Evolutionary conservation across 1,140 invertebrate genomes (phyloP), one percentile per base, ranked within the genome.

Genomic region (Pogonus chalceus): DNA sequence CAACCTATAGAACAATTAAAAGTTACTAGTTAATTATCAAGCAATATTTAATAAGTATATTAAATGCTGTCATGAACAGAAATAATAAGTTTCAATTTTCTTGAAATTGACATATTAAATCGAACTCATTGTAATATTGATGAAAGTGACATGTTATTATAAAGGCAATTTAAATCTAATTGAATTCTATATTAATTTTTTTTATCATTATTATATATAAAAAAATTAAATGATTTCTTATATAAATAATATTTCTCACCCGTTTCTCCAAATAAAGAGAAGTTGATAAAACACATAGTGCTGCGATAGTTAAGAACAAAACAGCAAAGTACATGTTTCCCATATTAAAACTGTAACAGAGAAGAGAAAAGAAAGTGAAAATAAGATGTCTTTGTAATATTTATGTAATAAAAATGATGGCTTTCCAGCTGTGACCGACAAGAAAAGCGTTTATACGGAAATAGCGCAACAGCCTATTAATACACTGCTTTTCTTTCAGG

Each of bases 191-290:
- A 43, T 43, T 43, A 4, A 18, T 9, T 43, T 43, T 43, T 4
- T 31, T 43, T 43, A 10, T 16, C 9, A 18, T 18, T 10, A 10
- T 43, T 43, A 43, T 9, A 43, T 43, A 43, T 9, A 18, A 18
- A 3, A 43, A 43, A 18, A 43, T 43, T 4, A 43, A 12, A 43
- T 43, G 37, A 18, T 43, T 43, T 43, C 37, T 12, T 43, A 43
- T 4, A 43, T 12, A 12, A 10, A 43, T 43, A 43, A 43, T 43
- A 12, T 43, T 10, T 10, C 37, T 43, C 18, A 43, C 37, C 9
- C 37, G 37, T 43, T 43, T 43, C 4, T 43, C 37, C 18, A 43
- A 43, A 43, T 43, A 43, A 18, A 43, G 18, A 10, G 37, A 43
- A 9, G 7, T 7, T 18, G 37, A 12, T 9, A 43, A 16, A 18